A percentile compares a stretch with the other conserved stretches of the same genome.
These are phyloP conservation scores for Nymphalis polychloros DNA, from an alignment of 2,888 invertebrate species.

Conservation along the genomic window DNA sequence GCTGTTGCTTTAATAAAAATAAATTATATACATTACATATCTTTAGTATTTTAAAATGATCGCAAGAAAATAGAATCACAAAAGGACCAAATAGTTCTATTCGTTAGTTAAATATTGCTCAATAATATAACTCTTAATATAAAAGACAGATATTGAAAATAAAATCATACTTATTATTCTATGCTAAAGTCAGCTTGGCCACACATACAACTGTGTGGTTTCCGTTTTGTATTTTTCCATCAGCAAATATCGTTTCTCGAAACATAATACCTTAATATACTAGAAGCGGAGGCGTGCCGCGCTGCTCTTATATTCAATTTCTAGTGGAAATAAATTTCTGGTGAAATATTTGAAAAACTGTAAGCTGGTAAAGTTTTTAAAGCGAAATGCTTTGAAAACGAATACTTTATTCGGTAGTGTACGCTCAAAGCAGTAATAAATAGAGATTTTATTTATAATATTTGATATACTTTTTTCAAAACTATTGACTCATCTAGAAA, in stretches of 20 bases:
- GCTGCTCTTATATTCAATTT: conserved; percentile 43
- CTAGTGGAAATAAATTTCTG: conserved; percentile 42
- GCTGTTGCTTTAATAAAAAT: too few relatives aligned
- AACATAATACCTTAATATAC: conserved; percentile 42
- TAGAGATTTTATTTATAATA: neutral
- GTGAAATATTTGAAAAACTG: conserved; percentile 42
- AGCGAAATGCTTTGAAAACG: conserved; percentile 15
- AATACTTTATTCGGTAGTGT: conserved; percentile 13
- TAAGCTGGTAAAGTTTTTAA: conserved; percentile 27
- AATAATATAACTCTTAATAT: neutral
- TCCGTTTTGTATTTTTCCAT: conserved; percentile 25
- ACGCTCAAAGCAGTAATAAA: conserved; percentile 5
- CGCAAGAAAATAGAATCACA: too few relatives aligned
- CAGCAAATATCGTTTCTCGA: conserved; percentile 29
- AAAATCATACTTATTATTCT: conserved; percentile 9
- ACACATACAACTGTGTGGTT: conserved; percentile 8
- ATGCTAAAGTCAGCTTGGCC: neutral
- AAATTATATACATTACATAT: too few relatives aligned
- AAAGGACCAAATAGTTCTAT: too few relatives aligned
- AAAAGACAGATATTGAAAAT: neutral
- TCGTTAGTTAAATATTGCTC: neutral
- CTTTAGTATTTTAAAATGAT: too few relatives aligned
- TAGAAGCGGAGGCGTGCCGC: conserved; percentile 27
- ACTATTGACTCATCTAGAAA: too few relatives aligned
- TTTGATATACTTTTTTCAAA: neutral